A percentile compares a stretch with the other conserved stretches of the same genome.
phyloP scores from a whole-genome alignment of 2,797 vertebrate species.

The Tokudaia muenninki region DNA sequence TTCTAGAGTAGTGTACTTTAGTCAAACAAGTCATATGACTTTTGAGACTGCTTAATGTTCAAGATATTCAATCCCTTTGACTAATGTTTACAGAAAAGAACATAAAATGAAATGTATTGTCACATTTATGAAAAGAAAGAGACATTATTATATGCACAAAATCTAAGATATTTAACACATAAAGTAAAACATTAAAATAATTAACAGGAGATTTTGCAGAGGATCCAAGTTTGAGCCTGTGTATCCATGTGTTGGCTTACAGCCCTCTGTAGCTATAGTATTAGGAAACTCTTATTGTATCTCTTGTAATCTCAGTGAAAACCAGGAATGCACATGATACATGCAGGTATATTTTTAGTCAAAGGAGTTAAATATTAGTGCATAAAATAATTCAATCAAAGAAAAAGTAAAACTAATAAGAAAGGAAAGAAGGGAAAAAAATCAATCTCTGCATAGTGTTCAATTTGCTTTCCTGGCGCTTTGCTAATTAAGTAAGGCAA shows the following conservation, averaged over 20 bases:
- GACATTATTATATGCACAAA: conserved; percentile 37
- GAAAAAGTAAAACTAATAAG: not conserved
- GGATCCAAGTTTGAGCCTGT: not conserved
- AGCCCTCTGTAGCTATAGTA: not conserved
- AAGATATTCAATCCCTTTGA: conserved; percentile 59
- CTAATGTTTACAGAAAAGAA: conserved; percentile 65
- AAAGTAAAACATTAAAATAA: conserved; percentile 5
- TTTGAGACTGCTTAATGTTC: conserved; percentile 70
- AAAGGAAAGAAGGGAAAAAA: not conserved
- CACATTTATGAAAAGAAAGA: conserved; percentile 52
- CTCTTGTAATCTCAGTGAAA: too few species aligned
- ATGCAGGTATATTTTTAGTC: too few species aligned
- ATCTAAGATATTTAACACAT: not conserved
- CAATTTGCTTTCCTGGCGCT: not conserved
- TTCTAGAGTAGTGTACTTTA: conserved; percentile 64
- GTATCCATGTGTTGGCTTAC: not conserved
- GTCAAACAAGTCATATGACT: conserved; percentile 49
- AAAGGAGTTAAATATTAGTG: not conserved
- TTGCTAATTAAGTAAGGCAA: conserved; percentile 12
- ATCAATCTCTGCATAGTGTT: fast-evolving
- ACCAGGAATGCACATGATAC: not conserved
- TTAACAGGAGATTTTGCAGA: not conserved
- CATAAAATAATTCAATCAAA: not conserved
- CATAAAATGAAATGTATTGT: conserved; percentile 60
- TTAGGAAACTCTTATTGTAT: not conserved